Conservation (phyloP, 2,113 vertebrate genomes). For the Urocolius indicus region DNA sequence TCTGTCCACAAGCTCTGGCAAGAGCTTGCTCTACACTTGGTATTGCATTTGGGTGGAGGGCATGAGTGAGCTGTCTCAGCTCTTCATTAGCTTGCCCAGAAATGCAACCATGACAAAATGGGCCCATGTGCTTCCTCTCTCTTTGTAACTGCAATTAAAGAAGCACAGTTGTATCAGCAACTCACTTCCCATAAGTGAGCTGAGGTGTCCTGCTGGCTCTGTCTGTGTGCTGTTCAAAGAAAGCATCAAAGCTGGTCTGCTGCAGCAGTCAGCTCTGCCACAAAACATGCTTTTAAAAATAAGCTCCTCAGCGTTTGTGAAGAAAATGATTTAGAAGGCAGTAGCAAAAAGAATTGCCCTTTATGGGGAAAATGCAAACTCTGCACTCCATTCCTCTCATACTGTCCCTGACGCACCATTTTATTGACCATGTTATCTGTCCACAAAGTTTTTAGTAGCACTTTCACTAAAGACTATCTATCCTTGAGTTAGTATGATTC, state of each 20-base stretch:
- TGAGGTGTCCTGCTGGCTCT: not conserved
- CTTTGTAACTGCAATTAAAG: not conserved
- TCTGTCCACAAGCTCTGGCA: not conserved
- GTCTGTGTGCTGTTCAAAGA: not conserved
- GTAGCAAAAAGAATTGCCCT: not conserved
- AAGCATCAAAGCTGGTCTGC: not conserved
- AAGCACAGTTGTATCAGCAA: not conserved
- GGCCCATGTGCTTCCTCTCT: not conserved
- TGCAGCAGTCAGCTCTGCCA: not conserved
- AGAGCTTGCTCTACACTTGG: not conserved
- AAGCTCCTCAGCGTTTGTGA: not conserved
- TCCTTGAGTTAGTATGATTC: not conserved
- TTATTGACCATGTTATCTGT: not conserved
- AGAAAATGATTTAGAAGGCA: not conserved
- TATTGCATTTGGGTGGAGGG: not conserved
- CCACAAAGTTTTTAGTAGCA: not conserved
- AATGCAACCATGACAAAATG: not conserved
- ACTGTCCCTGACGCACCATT: not conserved
- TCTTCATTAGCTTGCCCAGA: not conserved
- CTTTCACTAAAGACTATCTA: not conserved
- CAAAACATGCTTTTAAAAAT: not conserved
- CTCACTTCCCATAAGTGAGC: fast-evolving
- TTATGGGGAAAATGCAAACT: not conserved
- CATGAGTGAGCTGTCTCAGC: fast-evolving
- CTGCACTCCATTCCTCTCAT: not conserved